Percentiles rank a stretch among this genome's conserved stretches.
Conservation (phyloP, 2,888 invertebrate species). For the Drosophila macrospina region DNA sequence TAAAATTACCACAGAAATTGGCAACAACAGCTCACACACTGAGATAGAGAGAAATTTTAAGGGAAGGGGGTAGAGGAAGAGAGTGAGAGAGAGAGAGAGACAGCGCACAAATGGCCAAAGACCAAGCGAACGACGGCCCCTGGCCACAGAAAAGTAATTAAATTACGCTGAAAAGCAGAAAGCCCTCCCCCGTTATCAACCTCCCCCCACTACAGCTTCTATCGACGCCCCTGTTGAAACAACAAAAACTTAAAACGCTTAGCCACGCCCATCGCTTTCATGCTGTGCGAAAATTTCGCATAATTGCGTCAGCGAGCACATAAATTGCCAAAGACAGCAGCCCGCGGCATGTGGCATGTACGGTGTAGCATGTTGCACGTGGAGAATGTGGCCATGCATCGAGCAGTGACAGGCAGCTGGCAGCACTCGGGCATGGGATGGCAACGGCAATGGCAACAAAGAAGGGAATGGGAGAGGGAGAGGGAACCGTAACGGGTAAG, state of each 20-base stretch:
- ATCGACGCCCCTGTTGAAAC: slow-evolving; percentile 1
- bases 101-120: slow-evolving; percentile 35
- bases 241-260: slow-evolving; percentile 75
- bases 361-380: slow-evolving; percentile 42
- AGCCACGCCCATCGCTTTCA: slow-evolving; percentile 67
- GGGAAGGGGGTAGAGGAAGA: neutral
- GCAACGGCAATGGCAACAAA: too few relatives aligned
- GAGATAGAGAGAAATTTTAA: neutral
- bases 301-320: slow-evolving; percentile 80
- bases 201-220: slow-evolving; percentile 1
- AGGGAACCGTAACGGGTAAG: too few relatives aligned
- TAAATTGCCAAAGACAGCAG: slow-evolving; percentile 81
- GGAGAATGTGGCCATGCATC: slow-evolving; percentile 40
- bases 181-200: neutral
- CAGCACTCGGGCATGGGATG: too few relatives aligned
- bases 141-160: slow-evolving; percentile 80
- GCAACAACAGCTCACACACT: too few relatives aligned
- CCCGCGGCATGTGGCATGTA: slow-evolving; percentile 57
- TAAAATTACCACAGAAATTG: slow-evolving; percentile 59
- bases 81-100: slow-evolving; percentile 4
- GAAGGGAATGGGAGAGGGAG: neutral
- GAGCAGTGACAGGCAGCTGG: slow-evolving; percentile 55
- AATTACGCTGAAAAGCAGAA: slow-evolving; percentile 73
- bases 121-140: slow-evolving; percentile 25
- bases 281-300: slow-evolving; percentile 79